These are phyloP conservation scores for Geophilus truncorum DNA, from an alignment of 2,888 invertebrate species.

Conservation along the genomic window DNA sequence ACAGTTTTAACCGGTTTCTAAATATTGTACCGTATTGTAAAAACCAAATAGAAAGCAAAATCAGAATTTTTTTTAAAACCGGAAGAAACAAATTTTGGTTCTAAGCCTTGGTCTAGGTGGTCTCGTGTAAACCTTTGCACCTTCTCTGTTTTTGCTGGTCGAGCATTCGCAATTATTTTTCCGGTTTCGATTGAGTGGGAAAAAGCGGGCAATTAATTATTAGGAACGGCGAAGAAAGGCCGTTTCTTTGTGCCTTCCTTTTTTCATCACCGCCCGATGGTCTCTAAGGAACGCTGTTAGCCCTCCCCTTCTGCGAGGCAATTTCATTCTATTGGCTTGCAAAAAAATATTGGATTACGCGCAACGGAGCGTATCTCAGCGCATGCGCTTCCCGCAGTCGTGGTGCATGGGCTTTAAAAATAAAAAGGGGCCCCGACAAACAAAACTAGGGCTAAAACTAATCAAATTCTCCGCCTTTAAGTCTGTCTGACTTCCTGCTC, in stretches of 20 bases:
- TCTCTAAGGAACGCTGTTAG: not conserved
- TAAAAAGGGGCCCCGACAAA: not conserved
- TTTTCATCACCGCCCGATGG: not conserved
- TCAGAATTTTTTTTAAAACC: too few relatives aligned
- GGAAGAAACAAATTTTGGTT: too few relatives aligned
- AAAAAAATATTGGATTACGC: constrained; percentile 10
- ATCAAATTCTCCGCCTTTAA: constrained; percentile 1
- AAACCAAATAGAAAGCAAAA: too few relatives aligned
- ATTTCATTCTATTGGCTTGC: not conserved
- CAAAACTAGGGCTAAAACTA: not conserved
- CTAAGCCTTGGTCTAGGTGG: too few relatives aligned
- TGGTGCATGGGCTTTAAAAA: not conserved
- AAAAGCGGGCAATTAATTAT: too few relatives aligned
- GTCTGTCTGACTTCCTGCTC: not conserved
- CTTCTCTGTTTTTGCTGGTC: too few relatives aligned
- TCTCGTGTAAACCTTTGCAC: too few relatives aligned
- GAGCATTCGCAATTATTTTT: too few relatives aligned
- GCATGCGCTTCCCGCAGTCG: not conserved
- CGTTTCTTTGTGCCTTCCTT: not conserved
- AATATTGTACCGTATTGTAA: too few relatives aligned
- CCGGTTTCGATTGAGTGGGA: too few relatives aligned
- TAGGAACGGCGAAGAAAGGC: too few relatives aligned
- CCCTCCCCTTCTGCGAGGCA: not conserved
- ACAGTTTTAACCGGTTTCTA: too few relatives aligned
- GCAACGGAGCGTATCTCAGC: not conserved